These are phyloP conservation scores for Sterrhoptilus dennistouni DNA, from an alignment of 2,113 vertebrate genomes.

Conservation along the genomic window DNA sequence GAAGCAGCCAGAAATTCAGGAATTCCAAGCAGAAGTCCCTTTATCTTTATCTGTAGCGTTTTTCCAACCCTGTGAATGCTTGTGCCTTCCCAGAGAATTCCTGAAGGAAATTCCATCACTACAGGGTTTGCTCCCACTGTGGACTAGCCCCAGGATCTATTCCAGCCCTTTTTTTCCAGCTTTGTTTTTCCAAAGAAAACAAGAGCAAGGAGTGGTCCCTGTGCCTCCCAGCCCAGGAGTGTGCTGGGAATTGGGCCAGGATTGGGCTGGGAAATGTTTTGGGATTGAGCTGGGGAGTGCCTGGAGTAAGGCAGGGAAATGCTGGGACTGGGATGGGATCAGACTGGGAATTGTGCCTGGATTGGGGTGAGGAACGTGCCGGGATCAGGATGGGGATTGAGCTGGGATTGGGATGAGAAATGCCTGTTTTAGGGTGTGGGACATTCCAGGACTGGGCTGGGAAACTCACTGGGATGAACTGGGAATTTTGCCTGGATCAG, in stretches of 20 bases:
- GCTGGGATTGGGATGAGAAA: not conserved
- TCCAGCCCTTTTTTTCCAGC: not conserved
- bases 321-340: not conserved
- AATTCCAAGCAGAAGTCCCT: not conserved
- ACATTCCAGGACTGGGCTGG: fast-evolving
- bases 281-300: fast-evolving
- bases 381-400: too few species aligned
- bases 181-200: not conserved
- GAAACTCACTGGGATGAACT: not conserved
- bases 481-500: too few species aligned
- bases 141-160: not conserved
- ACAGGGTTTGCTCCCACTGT: not conserved
- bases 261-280: not conserved
- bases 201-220: not conserved
- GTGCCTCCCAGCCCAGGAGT: not conserved
- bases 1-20: not conserved
- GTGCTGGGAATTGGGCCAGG: not conserved
- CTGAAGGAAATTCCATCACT: not conserved
- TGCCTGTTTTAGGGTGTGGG: not conserved
- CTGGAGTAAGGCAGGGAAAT: not conserved
- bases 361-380: too few species aligned
- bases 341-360: not conserved
- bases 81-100: not conserved
- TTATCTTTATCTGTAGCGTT: not conserved
- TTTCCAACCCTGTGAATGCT: fast-evolving